Base-by-base conservation (phyloP, 2,888 invertebrate genomes). In the Isoperla grammatica region DNA sequence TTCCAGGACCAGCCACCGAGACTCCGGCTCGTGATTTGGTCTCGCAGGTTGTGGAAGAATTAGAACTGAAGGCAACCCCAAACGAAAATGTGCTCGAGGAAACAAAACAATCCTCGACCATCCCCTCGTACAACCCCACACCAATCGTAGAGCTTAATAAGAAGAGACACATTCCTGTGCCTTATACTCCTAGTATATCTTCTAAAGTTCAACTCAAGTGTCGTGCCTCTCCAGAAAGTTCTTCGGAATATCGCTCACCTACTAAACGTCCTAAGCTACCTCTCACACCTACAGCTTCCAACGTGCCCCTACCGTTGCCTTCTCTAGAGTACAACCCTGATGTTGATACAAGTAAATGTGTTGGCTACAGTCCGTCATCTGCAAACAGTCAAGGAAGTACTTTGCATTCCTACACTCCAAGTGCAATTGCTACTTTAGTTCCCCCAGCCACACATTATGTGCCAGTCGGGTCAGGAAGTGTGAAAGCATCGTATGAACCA, bases 81-180 rank as follows among this genome's bases (percentile, higher is more conserved):
- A 29, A 8, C 8, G 53, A 37, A 15, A 37, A 53, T 37, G 15
- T 19, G 9, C 15, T 37, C n/a, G 39, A 17, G 9, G 15, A 42
- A 40, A n/a, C 59, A 37, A 20, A 43, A 17, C 45, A n/a, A 37
- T 46, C 45, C 13, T n/a, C 60, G 37, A 40, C 58, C 49, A 68
- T 71, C 17, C 71, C 73, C 8, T 65, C 72, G n/a, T 85, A 85
- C 68, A 84, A 83, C 69, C 85, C 85, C 20, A 85, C 85, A 1
- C 85, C 85, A 1, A 84, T 85, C 69, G 74, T 83, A 0, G 82
- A 84, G 72, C 72, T 85, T 29, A 74, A 39, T 29, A 49, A 73
- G 61, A 76, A 75, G 57, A 61, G 65, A 57, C 75, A 75, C 57
- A 72, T 74, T 64, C 73, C 73, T 17, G 71, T 74, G 50, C 66